Base-by-base conservation (phyloP, 64 coral and sea anemone genomes). In the Montipora foliosa region DNA sequence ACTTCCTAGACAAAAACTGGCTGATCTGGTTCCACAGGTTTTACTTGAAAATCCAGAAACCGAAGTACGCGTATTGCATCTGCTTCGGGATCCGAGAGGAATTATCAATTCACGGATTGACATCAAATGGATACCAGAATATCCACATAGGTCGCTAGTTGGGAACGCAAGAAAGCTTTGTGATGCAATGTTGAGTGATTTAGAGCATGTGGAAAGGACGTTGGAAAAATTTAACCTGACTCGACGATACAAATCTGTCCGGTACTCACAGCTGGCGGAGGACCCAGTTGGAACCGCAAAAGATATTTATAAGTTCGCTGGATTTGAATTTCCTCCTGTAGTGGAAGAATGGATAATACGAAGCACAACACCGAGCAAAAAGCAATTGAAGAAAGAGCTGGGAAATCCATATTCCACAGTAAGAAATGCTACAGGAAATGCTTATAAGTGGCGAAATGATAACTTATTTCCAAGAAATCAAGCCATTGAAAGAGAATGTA, bases 91-190 rank as follows among this genome's bases (percentile, higher is more conserved):
- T 29, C 91, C 91, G 3, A 71, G 91, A 55, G 91, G 91, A 15
- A 78, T 13, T 74, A 50, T 93, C 5, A 84, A 93, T 64, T 93
- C 91, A 46, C 70, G 91, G 49, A 84, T 93, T 46, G 78, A 93
- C 12, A 15, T 53, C 37, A 2, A 79, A 21, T 93, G 91, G 91
- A 15, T 78, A 6, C 75, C 50, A 22, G 82, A 93, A 17, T 87
- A 87, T 22, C 91, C 91, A 0, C 59, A 87, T 20, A 73, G 73
- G 19, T 6, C n/a, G 0, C n/a, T 93, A 0, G 15, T 44, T 14
- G 0, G 0, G 0, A 25, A 5, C 2, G 82, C 82, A 15, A 66
- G 74, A 5, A 7, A 74, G 29, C 46, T 93, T 2, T 93, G 91
- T 21, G 57, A 78, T 50, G 49, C 53, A 14, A 78, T 76, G 5